Evolutionary conservation across 2,113 vertebrate species (phyloP).

Genomic region (Columba livia): DNA sequence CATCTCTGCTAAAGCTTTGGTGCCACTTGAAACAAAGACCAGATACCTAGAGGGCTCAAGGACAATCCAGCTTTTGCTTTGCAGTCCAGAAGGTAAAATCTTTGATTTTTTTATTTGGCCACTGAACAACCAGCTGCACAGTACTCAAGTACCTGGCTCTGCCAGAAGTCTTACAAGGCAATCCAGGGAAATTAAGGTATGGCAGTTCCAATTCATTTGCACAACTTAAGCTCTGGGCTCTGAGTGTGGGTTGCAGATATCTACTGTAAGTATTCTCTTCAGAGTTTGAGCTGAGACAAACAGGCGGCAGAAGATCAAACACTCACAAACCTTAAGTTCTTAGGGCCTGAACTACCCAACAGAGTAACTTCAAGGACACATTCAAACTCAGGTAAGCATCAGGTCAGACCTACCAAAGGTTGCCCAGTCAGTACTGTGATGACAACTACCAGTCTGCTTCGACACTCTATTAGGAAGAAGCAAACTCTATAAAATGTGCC

Average conservation of each 20-base stretch:
- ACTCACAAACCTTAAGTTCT: neutral
- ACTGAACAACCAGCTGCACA: neutral
- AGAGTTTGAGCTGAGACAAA: neutral
- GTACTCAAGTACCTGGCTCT: neutral
- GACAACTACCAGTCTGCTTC: neutral
- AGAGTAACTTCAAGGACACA: neutral
- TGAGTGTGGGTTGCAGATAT: neutral
- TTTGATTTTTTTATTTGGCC: neutral
- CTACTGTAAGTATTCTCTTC: neutral
- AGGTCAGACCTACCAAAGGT: neutral
- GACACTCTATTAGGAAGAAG: neutral
- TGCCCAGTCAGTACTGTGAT: neutral
- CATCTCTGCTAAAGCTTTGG: neutral
- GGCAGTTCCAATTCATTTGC: neutral
- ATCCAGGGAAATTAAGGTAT: neutral
- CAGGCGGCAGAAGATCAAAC: neutral
- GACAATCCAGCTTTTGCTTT: neutral
- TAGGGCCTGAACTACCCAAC: neutral
- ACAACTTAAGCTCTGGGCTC: neutral
- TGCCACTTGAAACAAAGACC: neutral
- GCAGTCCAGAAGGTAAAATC: neutral
- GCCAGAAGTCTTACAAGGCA: neutral
- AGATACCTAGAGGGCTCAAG: neutral
- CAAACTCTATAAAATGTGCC: neutral
- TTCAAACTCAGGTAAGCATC: neutral